Conservation (phyloP, 2,888 invertebrate genomes). For the Mesorhabditis spiculigera region DNA sequence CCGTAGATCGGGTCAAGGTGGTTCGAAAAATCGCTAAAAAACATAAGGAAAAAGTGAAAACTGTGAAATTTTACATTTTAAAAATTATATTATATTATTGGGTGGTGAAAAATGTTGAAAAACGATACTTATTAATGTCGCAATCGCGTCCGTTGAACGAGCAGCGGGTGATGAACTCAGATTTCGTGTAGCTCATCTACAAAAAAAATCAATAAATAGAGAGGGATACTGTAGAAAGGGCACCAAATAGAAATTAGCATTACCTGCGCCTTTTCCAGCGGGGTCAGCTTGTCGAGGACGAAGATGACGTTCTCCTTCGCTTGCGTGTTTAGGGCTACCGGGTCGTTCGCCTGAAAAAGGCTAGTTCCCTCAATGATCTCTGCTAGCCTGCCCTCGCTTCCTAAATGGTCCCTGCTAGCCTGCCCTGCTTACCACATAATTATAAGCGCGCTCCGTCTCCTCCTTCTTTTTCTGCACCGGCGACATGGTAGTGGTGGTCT, state of each 20-base stretch:
- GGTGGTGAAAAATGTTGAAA: not conserved
- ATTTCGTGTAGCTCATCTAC: slow-evolving; percentile 30
- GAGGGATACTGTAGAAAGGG: not conserved
- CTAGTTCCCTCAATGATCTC: not conserved
- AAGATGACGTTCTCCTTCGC: slow-evolving; percentile 57
- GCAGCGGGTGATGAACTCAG: slow-evolving; percentile 54
- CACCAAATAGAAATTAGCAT: not conserved
- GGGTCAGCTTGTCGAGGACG: slow-evolving; percentile 49
- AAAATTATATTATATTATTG: no score
- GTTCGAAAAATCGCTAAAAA: slow-evolving; percentile 45
- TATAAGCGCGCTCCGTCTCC: slow-evolving; percentile 50
- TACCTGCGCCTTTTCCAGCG: slow-evolving; percentile 24
- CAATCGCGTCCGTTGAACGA: slow-evolving; percentile 57
- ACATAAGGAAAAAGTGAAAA: not conserved
- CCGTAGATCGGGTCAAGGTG: slow-evolving; percentile 55
- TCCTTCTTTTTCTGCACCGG: slow-evolving; percentile 39
- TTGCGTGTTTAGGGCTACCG: slow-evolving; percentile 53
- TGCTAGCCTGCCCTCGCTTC: not conserved
- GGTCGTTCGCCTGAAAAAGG: slow-evolving; percentile 46
- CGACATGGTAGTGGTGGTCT: slow-evolving; percentile 35
- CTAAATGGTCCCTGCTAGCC: not conserved
- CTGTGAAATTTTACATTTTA: no score
- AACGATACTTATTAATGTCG: slow-evolving; percentile 47
- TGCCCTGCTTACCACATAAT: slow-evolving; percentile 21
- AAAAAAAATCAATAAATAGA: not conserved